Evolutionary conservation across 2,797 vertebrate genomes (phyloP), one percentile per base, ranked within the genome.

Genomic region (Circus cinereus): DNA sequence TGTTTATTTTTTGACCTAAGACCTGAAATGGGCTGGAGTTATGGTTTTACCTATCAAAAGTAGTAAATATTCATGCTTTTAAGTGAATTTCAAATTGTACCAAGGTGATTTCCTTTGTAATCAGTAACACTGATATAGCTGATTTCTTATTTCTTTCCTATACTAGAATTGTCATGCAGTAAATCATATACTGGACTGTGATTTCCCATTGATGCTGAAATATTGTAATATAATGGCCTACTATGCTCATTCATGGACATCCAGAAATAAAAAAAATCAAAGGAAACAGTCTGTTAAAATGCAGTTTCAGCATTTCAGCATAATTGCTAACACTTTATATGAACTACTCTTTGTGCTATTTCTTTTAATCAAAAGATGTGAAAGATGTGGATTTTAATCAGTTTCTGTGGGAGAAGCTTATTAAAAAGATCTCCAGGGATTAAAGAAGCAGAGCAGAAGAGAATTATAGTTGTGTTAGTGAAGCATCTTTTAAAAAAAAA

Each of bases 361-460:
- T 95, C 60, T 74, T 91, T 26, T 85, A 75, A 87, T 85, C 54
- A 82, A 72, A 90, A 92, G 80, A 93, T 90, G 83, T 43, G 59
- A 81, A 91, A 82, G 62, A 85, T 91, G 75, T 43, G 82, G 88
- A 68, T 94, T 95, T 96, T 88, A 96, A 88, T 97, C 79, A 0
- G 67, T 82, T 96, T 93, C 92, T 79, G 34, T 84, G 69, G 87
- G 79, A 89, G 63, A 96, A 14, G 48, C 63, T 93, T 96, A 92
- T 94, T 97, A 90, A 92, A 67, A 85, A 90, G 68, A 75, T 90
- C 85, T 72, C 78, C 20, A 69, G 89, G 80, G 90, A 94, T 95
- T 95, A 87, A 92, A 94, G 65, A 45, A 82, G 47, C 56, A 79
- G 87, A 93, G 45, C 42, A 91, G 76, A 64, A 88, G 88, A 83